Base-by-base conservation (phyloP, 1,140 invertebrate genomes). In the Agrypnia vestita region DNA sequence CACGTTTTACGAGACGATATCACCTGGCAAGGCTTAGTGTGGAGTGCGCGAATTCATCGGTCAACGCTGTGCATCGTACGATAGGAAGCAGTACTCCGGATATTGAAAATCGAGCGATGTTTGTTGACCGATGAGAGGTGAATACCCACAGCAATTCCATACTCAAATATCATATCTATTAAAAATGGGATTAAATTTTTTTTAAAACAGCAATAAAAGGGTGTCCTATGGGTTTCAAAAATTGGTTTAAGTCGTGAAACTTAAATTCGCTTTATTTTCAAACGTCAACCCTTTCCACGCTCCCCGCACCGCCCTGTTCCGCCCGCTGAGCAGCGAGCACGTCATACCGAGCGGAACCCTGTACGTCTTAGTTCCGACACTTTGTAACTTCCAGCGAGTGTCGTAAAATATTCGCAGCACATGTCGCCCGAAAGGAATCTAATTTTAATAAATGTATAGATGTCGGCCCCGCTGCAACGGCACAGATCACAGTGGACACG, bases 361-460 rank as follows among this genome's bases (percentile, higher is more conserved):
- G 9, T 21, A 71, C 67, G 44, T 71, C 67, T 71, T 71, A 71
- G 67, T 71, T 17, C 12, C 19, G 17, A 8, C 46, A 71, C 67
- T 71, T 17, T 44, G 67, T 49, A 17, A 49, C 67, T 71, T 47
- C 43, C 15, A 71, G 67, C 46, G 67, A 49, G 15, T 72, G 80
- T 82, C 80, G 80, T 82, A 79, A 82, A 79, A 62, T 80, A 77
- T 80, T 76, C 55, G 73, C 61, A 47, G 81, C 81, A 82, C 76
- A 59, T 82, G 81, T 82, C 81, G 81, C 81, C 80, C 47, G 74
- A 69, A 82, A 53, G 56, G 74, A 76, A 80, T 82, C 81, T 82
- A 80, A 82, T 82, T 82, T 82, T 82, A 82, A 82, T 82, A 82
- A 71, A 49, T 71, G 46, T 71, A 71, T 13, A 35, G 61, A 64